These are phyloP conservation scores for Agriopis aurantiaria DNA, from an alignment of 2,888 invertebrate genomes.

Conservation along the genomic window DNA sequence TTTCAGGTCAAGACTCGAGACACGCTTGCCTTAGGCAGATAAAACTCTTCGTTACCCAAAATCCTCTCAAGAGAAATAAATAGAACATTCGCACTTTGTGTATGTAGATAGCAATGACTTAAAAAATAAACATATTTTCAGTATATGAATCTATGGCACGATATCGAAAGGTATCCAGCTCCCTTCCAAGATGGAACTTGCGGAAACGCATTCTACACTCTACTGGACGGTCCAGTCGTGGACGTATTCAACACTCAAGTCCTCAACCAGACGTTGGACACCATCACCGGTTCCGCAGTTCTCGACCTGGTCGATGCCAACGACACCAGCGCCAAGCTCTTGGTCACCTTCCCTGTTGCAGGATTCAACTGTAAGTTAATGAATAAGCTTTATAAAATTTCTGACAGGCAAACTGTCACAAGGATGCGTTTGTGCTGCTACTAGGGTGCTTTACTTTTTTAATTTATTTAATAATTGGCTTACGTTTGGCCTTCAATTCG, in stretches of 20 bases:
- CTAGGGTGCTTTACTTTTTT: background rate
- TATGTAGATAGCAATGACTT: too few species aligned
- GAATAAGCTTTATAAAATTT: background rate
- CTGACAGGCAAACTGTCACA: background rate
- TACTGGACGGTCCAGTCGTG: conserved; percentile 45
- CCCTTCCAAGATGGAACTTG: conserved; percentile 66
- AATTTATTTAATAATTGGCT: too few species aligned
- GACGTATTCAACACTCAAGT: conserved; percentile 64
- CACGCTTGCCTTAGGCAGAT: too few species aligned
- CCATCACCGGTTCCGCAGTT: conserved; percentile 61
- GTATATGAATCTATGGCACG: conserved; percentile 68
- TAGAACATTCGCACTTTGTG: too few species aligned
- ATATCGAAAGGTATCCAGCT: conserved; percentile 63
- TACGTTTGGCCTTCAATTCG: too few species aligned
- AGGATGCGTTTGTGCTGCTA: background rate
- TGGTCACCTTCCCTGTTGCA: conserved; percentile 87
- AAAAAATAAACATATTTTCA: conserved; percentile 40
- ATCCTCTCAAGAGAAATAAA: too few species aligned
- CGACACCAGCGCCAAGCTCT: conserved; percentile 84
- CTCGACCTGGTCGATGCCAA: conserved; percentile 71
- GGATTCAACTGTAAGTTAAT: conserved; percentile 56
- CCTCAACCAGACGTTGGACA: conserved; percentile 57
- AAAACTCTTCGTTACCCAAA: too few species aligned
- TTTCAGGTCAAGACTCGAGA: too few species aligned
- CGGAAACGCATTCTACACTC: conserved; percentile 61